Percentiles rank a stretch among this genome's conserved stretches.
phyloP scores from a whole-genome alignment of 2,888 invertebrate genomes.

The Agonopterix heracliana region DNA sequence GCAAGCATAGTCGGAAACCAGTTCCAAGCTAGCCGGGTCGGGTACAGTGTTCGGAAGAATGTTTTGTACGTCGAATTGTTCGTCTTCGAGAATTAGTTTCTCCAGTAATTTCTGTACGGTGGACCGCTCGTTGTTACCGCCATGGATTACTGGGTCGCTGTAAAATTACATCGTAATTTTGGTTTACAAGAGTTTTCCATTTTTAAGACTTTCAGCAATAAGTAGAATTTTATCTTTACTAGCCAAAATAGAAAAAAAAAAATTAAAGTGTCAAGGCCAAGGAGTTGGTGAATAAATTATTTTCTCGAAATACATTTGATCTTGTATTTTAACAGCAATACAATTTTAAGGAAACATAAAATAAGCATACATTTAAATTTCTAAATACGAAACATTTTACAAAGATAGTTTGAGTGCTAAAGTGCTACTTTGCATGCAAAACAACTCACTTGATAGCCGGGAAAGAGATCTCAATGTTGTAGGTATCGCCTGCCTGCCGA shows the following conservation, averaged over 20 bases:
- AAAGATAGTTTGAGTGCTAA: slow-evolving; percentile 23
- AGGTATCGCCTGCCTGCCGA: slow-evolving; percentile 91
- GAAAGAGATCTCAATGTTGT: slow-evolving; percentile 94
- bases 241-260: neutral
- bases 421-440: slow-evolving; percentile 44
- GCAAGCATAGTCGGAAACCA: slow-evolving; percentile 95
- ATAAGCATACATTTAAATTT: neutral
- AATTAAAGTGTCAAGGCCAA: neutral
- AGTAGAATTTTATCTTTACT: neutral
- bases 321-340: neutral
- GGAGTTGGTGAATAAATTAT: too few species aligned
- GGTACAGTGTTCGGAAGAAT: slow-evolving; percentile 96
- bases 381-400: neutral
- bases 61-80: slow-evolving; percentile 94
- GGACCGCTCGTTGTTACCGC: slow-evolving; percentile 90
- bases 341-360: neutral
- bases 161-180: slow-evolving; percentile 25
- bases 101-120: slow-evolving; percentile 89
- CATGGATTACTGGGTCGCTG: slow-evolving; percentile 93
- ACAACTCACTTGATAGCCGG: slow-evolving; percentile 91
- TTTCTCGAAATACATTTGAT: too few species aligned
- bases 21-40: slow-evolving; percentile 89
- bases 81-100: slow-evolving; percentile 93
- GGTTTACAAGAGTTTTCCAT: too few species aligned
- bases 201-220: neutral